phyloP scores from a whole-genome alignment of 2,113 vertebrate species.

The Semicossyphus pulcher region DNA sequence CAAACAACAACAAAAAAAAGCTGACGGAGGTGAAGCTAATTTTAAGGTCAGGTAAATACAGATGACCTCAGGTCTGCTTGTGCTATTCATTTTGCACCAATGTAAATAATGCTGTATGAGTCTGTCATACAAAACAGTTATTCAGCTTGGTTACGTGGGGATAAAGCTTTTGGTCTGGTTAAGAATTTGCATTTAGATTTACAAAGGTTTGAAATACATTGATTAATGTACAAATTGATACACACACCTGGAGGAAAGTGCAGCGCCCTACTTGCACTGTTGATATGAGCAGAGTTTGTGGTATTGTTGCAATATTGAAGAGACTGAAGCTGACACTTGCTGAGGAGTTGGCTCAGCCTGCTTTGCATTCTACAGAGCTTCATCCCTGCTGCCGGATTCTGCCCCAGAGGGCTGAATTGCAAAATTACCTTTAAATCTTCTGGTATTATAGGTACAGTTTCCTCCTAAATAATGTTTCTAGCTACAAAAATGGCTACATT shows the following conservation, averaged over 20 bases:
- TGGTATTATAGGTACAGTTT: background rate
- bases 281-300: background rate
- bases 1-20: too few species aligned
- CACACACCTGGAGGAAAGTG: background rate
- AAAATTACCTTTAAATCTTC: constrained; percentile 1
- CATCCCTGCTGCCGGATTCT: background rate
- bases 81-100: too few species aligned
- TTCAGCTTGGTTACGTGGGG: background rate
- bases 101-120: too few species aligned
- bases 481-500: background rate
- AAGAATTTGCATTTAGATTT: background rate
- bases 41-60: too few species aligned
- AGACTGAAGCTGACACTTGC: background rate
- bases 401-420: constrained; percentile 1
- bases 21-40: too few species aligned
- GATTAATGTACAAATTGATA: background rate
- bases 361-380: constrained; percentile 28
- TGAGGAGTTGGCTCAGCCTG: background rate
- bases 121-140: too few species aligned
- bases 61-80: too few species aligned
- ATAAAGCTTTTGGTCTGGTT: background rate
- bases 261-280: background rate
- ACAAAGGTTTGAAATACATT: background rate
- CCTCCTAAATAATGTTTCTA: background rate
- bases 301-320: background rate